Conservation (phyloP, 2,113 vertebrate genomes). For the Melanerpes aurifrons region DNA sequence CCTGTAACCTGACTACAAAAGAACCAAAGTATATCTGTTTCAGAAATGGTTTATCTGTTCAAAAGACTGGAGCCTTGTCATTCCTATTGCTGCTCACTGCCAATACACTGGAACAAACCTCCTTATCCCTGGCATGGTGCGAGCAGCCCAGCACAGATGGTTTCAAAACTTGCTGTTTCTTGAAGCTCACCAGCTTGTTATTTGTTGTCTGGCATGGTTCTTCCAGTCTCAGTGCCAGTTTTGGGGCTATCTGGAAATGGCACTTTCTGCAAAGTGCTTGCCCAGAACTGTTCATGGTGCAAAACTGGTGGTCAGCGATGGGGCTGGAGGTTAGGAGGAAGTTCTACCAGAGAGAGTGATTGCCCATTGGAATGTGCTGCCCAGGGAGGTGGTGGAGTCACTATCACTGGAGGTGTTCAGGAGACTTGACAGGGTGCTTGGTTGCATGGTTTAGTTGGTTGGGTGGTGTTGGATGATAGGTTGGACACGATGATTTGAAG, state of each 20-base stretch:
- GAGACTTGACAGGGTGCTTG: too few species aligned
- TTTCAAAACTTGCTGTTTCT: background rate
- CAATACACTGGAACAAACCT: background rate
- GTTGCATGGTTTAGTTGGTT: too few species aligned
- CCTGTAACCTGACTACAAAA: background rate
- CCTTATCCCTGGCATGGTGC: rapidly evolving
- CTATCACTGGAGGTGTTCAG: too few species aligned
- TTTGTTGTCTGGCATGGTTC: background rate
- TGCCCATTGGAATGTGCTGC: too few species aligned
- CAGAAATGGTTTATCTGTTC: background rate
- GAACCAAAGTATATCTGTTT: background rate
- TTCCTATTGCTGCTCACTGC: background rate
- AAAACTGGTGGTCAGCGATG: rapidly evolving
- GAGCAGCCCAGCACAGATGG: background rate
- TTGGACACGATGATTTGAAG: too few species aligned
- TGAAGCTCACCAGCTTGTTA: background rate
- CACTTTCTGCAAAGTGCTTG: background rate
- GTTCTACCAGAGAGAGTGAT: too few species aligned
- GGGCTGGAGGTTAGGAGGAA: too few species aligned
- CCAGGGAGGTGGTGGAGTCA: too few species aligned
- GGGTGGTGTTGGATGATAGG: too few species aligned
- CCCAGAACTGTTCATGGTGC: background rate
- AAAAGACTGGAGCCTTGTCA: background rate
- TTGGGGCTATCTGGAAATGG: rapidly evolving
- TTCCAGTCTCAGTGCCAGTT: background rate